Evolutionary conservation across 1,140 invertebrate species (phyloP).

Genomic region (Acyrthosiphon pisum): DNA sequence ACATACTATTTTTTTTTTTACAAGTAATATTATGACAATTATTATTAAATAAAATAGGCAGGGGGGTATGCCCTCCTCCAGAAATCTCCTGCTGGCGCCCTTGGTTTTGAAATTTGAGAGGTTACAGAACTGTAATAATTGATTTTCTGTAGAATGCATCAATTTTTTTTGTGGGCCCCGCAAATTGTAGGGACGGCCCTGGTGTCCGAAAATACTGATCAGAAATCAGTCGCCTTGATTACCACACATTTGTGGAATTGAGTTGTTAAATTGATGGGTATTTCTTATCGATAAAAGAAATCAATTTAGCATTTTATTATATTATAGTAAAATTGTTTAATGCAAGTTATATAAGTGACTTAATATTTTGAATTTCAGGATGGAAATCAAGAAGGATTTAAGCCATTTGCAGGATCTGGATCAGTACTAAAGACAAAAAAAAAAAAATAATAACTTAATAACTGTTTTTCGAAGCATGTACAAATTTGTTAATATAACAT

Average conservation of each 20-base stretch:
- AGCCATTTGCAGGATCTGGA: constrained; percentile 41
- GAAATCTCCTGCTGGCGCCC: too few relatives aligned
- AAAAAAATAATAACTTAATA: neutral
- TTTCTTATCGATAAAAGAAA: neutral
- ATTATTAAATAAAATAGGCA: too few relatives aligned
- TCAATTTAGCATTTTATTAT: neutral
- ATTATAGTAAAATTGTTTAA: neutral
- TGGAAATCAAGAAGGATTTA: constrained; percentile 26
- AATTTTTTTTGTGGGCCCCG: too few relatives aligned
- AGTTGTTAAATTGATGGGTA: neutral
- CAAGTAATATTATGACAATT: too few relatives aligned
- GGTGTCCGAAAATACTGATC: neutral
- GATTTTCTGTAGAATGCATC: too few relatives aligned
- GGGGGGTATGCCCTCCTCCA: too few relatives aligned
- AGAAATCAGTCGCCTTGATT: neutral
- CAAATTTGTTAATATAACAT: neutral
- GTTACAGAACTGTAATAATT: too few relatives aligned
- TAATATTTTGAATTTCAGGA: constrained; percentile 23
- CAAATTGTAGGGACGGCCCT: too few relatives aligned
- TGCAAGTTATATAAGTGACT: neutral
- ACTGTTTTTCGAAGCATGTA: neutral
- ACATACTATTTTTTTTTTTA: too few relatives aligned
- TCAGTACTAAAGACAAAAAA: constrained; percentile 43
- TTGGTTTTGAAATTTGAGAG: too few relatives aligned
- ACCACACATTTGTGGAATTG: neutral